Evolutionary conservation across 1,140 invertebrate genomes (phyloP).

Genomic region (Drosophila varians): DNA sequence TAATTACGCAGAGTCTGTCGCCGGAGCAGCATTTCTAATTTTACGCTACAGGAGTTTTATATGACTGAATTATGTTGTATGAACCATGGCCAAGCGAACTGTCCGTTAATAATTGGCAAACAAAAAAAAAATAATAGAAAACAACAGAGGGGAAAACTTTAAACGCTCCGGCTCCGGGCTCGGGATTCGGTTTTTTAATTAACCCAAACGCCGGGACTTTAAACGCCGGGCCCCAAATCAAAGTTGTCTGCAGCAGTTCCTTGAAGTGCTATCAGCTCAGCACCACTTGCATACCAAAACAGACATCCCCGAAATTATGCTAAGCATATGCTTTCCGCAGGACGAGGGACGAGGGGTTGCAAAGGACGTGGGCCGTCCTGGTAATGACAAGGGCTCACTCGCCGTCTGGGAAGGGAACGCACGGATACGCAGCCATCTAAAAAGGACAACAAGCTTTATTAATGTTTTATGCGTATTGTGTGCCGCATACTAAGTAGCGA

Average conservation of each 20-base stretch:
- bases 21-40: constrained; percentile 74
- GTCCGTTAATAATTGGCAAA: constrained; percentile 60
- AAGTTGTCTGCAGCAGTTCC: constrained; percentile 56
- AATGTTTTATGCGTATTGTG: constrained; percentile 81
- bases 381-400: constrained; percentile 72
- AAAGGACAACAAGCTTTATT: constrained; percentile 82
- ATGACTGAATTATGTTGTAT: constrained; percentile 81
- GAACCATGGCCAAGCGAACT: constrained; percentile 57
- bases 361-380: constrained; percentile 42
- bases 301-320: constrained; percentile 65
- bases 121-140: constrained; percentile 41
- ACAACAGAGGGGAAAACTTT: constrained; percentile 26
- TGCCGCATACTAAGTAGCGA: constrained; percentile 70
- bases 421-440: constrained; percentile 58
- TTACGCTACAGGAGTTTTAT: constrained; percentile 79
- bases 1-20: constrained; percentile 13
- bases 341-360: constrained; percentile 11
- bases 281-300: constrained; percentile 56
- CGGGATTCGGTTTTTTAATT: constrained; percentile 58
- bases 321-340: constrained; percentile 66
- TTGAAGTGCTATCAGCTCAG: constrained; percentile 41
- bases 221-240: constrained; percentile 60
- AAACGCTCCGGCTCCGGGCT: constrained; percentile 13
- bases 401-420: constrained; percentile 26
- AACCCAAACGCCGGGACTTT: constrained; percentile 42